phyloP scores from a whole-genome alignment of 1,140 invertebrate genomes.

The Leptonema lineaticorne region DNA sequence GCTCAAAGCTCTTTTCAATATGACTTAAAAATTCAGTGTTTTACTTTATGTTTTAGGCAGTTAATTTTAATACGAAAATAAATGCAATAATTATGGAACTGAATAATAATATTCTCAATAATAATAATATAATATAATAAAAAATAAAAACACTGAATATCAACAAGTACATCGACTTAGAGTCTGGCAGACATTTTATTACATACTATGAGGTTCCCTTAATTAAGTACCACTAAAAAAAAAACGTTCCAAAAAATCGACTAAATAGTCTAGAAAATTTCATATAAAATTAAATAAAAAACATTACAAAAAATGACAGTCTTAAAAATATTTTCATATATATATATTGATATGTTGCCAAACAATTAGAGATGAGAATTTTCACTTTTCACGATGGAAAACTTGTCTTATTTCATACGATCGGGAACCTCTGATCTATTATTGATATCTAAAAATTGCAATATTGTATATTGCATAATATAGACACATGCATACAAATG shows the following conservation, averaged over 20 bases:
- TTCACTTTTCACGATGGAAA: too few species aligned
- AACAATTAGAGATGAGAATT: not conserved
- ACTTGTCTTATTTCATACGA: too few species aligned
- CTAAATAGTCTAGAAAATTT: too few species aligned
- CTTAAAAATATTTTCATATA: not conserved
- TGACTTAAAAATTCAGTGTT: not conserved
- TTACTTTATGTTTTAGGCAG: not conserved
- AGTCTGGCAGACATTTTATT: constrained; percentile 40
- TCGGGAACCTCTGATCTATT: constrained; percentile 15
- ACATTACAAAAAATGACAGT: not conserved
- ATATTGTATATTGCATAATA: constrained; percentile 19
- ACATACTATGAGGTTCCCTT: constrained; percentile 21
- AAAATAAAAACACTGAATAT: constrained; percentile 3
- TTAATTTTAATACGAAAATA: too few species aligned
- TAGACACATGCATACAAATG: constrained; percentile 3
- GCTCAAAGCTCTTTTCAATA: constrained; percentile 31
- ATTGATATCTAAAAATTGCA: constrained; percentile 11
- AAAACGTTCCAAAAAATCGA: not conserved
- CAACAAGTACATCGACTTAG: constrained; percentile 35
- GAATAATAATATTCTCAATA: not conserved
- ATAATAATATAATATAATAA: not conserved
- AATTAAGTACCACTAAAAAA: constrained; percentile 12
- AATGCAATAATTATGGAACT: not conserved
- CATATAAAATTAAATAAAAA: not conserved
- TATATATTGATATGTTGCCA: constrained; percentile 7